Evolutionary conservation across 2,113 vertebrate genomes (phyloP).

Genomic region (Hippolais icterina): DNA sequence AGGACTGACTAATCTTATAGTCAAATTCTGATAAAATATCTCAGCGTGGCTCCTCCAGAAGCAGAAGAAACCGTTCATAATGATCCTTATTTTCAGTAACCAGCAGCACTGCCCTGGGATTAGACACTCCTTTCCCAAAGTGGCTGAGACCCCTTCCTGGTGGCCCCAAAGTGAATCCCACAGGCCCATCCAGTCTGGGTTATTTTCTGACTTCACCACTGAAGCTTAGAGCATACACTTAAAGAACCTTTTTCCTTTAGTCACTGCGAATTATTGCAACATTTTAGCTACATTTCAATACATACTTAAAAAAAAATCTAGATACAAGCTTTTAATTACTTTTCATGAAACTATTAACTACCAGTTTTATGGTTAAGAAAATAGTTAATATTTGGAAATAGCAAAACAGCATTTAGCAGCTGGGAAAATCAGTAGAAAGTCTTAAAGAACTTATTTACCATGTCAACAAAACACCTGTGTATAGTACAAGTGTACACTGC

Average conservation of each 20-base stretch:
- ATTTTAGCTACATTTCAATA: constrained; percentile 37
- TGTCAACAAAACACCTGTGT: background rate
- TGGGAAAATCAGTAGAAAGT: background rate
- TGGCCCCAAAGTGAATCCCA: background rate
- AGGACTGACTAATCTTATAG: background rate
- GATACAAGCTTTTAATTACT: background rate
- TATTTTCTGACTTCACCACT: background rate
- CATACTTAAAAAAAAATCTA: background rate
- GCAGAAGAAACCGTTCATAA: background rate
- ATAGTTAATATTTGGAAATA: background rate
- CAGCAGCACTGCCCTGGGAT: background rate
- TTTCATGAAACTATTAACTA: background rate
- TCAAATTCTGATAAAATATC: background rate
- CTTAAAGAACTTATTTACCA: background rate
- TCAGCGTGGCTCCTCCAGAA: background rate
- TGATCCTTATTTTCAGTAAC: background rate
- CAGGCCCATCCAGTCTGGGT: background rate
- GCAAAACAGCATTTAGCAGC: background rate
- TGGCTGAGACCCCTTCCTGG: background rate
- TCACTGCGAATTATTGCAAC: background rate
- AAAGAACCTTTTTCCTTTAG: constrained; percentile 2
- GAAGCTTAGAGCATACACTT: background rate
- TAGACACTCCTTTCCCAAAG: background rate
- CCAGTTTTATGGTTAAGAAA: constrained; percentile 27
- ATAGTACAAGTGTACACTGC: background rate